Percentiles rank a stretch among this genome's conserved stretches.
These are phyloP conservation scores for Apostichopus japonicus DNA, from an alignment of 35 echinoderm and acorn worm species.

Conservation along the genomic window DNA sequence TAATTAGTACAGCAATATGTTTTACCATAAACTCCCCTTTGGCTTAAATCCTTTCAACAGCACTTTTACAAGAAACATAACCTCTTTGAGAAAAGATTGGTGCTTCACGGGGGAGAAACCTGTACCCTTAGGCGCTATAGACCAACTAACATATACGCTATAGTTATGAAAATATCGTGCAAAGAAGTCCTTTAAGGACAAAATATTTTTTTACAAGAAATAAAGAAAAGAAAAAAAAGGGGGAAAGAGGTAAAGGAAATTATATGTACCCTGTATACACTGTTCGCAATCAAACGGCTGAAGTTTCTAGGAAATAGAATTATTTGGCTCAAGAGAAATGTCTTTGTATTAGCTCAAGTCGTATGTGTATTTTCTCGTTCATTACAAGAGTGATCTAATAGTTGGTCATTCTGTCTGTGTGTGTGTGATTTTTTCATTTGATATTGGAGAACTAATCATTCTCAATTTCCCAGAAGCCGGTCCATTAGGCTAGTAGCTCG, in stretches of 20 bases:
- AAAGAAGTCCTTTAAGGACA: neutral
- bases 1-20: no score
- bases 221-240: neutral
- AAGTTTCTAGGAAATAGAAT: neutral
- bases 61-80: slow-evolving; percentile 43
- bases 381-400: no score
- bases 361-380: no score
- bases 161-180: slow-evolving; percentile 26
- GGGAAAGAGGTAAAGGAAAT: no score
- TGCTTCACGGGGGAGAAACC: slow-evolving; percentile 34
- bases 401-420: no score
- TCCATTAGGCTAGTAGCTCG: no score
- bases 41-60: slow-evolving; percentile 30
- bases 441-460: no score
- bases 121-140: slow-evolving; percentile 9
- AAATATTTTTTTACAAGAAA: neutral
- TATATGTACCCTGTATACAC: neutral
- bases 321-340: neutral
- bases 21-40: neutral
- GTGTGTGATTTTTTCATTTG: no score
- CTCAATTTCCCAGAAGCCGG: no score
- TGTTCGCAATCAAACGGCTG: neutral
- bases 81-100: slow-evolving; percentile 33
- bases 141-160: neutral
- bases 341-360: neutral